A percentile compares a stretch with the other conserved stretches of the same genome.
These are phyloP conservation scores for Mesocricetus auratus DNA, from an alignment of 2,113 vertebrate genomes.

Conservation along the genomic window DNA sequence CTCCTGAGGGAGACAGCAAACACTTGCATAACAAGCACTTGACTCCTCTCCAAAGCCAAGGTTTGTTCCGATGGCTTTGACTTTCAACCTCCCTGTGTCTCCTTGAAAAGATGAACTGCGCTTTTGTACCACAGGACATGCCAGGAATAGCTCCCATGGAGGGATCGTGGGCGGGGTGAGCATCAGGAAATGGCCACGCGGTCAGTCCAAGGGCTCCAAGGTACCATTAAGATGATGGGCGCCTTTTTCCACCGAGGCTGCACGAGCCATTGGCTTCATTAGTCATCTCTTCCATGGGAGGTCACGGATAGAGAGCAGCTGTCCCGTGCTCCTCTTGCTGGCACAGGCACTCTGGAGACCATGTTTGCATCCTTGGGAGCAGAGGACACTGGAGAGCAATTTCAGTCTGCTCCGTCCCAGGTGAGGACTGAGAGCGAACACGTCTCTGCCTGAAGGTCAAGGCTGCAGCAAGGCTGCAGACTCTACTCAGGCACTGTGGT, in stretches of 20 bases:
- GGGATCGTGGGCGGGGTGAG: conserved; percentile 79
- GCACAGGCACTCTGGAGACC: background rate
- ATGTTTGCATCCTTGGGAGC: background rate
- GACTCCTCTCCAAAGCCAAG: conserved; percentile 81
- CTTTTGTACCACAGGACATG: conserved; percentile 86
- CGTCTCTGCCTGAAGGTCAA: background rate
- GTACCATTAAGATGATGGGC: conserved; percentile 87
- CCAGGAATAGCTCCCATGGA: conserved; percentile 88
- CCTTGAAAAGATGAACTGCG: conserved; percentile 83
- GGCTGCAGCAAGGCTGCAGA: background rate
- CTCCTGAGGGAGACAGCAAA: conserved; percentile 65
- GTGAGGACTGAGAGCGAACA: background rate
- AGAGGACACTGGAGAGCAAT: background rate
- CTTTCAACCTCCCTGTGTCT: conserved; percentile 84
- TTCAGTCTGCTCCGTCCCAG: background rate
- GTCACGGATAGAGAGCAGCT: conserved; percentile 5
- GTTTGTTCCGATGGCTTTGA: conserved; percentile 83
- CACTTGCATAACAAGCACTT: conserved; percentile 79
- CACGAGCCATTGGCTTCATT: conserved; percentile 82
- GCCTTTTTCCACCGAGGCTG: conserved; percentile 84
- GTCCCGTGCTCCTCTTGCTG: conserved; percentile 12
- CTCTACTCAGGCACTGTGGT: background rate
- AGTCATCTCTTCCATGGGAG: conserved; percentile 69
- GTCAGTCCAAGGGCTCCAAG: conserved; percentile 79
- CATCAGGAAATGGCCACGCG: conserved; percentile 31